Evolutionary conservation across 2,888 invertebrate species (phyloP).

Genomic region (Nudaria mundana): DNA sequence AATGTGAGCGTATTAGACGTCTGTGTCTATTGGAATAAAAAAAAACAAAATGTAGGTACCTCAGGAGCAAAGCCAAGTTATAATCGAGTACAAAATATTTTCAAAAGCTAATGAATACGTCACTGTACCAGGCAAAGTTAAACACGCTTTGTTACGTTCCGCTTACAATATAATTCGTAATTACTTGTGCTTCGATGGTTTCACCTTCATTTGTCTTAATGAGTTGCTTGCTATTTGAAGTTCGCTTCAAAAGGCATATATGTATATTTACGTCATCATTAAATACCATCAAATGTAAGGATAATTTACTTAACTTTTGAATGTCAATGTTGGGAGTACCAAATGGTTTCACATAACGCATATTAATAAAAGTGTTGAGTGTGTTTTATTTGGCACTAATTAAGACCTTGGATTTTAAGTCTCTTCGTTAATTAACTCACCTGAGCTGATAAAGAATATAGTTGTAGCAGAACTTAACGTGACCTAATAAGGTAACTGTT

Average conservation of each 20-base stretch:
- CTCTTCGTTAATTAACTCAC: no score
- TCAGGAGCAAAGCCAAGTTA: no score
- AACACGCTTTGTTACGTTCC: constrained; percentile 29
- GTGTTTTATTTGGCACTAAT: no score
- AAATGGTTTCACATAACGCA: no score
- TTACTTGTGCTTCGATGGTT: constrained; percentile 31
- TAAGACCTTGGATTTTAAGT: no score
- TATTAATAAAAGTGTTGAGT: no score
- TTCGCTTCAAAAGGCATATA: constrained; percentile 21
- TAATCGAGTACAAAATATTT: constrained; percentile 22
- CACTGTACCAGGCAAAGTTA: constrained; percentile 27
- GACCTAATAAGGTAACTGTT: no score
- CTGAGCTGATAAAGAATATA: no score
- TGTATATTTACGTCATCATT: constrained; percentile 3
- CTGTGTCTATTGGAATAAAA: no score
- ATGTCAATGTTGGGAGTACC: neutral
- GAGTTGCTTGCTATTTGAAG: constrained; percentile 30
- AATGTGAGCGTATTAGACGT: no score
- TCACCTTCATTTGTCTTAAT: constrained; percentile 33
- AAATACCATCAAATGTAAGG: neutral
- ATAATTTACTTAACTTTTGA: constrained; percentile 1
- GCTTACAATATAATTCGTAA: constrained; percentile 30
- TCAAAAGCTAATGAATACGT: constrained; percentile 32
- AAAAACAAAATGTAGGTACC: no score
- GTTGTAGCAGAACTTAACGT: no score